phyloP scores from a whole-genome alignment of 2,113 vertebrate species.

The Geococcyx californianus region DNA sequence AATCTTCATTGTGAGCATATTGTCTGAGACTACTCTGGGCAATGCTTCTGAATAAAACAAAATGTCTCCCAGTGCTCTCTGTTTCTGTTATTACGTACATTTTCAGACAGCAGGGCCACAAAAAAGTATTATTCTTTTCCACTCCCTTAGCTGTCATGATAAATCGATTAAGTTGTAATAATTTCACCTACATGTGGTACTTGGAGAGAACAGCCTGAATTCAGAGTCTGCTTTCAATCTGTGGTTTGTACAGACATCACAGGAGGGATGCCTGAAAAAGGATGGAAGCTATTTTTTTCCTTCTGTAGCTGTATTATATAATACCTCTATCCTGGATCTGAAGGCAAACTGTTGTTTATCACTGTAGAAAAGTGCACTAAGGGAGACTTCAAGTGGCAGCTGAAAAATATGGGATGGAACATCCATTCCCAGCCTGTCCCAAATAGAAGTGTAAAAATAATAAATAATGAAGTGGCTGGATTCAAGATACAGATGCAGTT shows the following conservation, averaged over 20 bases:
- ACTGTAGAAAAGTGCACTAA: neutral
- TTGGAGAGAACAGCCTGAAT: neutral
- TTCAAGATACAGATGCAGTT: neutral
- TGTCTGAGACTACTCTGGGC: neutral
- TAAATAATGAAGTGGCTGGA: neutral
- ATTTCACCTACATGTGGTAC: neutral
- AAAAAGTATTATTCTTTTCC: neutral
- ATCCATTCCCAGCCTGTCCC: neutral
- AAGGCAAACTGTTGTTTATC: neutral
- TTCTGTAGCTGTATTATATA: neutral
- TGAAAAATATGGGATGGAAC: neutral
- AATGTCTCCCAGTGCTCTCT: neutral
- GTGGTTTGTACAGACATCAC: neutral
- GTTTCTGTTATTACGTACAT: neutral
- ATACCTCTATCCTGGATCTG: neutral
- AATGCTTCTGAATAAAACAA: slow-evolving; percentile 3
- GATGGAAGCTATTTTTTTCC: neutral
- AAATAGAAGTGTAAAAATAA: neutral
- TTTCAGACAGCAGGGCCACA: neutral
- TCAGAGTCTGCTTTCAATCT: slow-evolving; percentile 16
- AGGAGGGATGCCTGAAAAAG: neutral
- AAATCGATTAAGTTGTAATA: neutral
- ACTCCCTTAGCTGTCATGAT: neutral
- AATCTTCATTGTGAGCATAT: neutral
- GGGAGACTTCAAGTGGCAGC: neutral